These are phyloP conservation scores for Coreius guichenoti DNA, from an alignment of 2,797 vertebrate genomes.

Conservation along the genomic window DNA sequence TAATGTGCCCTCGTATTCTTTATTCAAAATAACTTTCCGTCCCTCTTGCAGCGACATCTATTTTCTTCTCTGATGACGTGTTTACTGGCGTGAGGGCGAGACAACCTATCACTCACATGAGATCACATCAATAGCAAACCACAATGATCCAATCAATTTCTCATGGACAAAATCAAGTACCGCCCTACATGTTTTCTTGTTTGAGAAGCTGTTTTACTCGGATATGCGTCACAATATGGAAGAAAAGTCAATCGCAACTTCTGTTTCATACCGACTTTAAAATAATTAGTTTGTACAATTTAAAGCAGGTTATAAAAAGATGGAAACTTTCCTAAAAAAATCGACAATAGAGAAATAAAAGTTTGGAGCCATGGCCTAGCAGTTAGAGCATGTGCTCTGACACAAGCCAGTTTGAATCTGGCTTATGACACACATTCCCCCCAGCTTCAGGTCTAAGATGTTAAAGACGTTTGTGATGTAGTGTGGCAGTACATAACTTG, in stretches of 20 bases:
- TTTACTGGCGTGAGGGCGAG: too few species aligned
- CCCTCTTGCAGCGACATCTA: neutral
- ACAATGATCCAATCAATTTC: too few species aligned
- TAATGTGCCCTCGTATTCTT: neutral
- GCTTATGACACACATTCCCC: neutral
- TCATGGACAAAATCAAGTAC: too few species aligned
- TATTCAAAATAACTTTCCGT: too few species aligned
- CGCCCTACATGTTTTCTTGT: neutral
- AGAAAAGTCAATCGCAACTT: neutral
- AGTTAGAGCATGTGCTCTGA: neutral
- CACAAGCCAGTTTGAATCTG: neutral
- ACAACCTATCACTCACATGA: too few species aligned
- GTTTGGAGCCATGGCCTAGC: neutral
- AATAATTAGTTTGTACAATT: neutral
- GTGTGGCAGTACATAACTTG: neutral
- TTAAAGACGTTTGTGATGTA: neutral
- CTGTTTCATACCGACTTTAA: neutral
- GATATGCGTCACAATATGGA: neutral
- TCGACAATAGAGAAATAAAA: neutral
- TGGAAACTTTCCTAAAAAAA: neutral
- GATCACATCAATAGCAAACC: too few species aligned
- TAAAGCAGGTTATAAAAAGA: neutral
- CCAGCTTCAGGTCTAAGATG: neutral
- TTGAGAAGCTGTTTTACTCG: neutral
- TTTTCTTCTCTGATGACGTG: too few species aligned